These are phyloP conservation scores for Diloba caeruleocephala DNA, from an alignment of 2,888 invertebrate species.

Conservation along the genomic window DNA sequence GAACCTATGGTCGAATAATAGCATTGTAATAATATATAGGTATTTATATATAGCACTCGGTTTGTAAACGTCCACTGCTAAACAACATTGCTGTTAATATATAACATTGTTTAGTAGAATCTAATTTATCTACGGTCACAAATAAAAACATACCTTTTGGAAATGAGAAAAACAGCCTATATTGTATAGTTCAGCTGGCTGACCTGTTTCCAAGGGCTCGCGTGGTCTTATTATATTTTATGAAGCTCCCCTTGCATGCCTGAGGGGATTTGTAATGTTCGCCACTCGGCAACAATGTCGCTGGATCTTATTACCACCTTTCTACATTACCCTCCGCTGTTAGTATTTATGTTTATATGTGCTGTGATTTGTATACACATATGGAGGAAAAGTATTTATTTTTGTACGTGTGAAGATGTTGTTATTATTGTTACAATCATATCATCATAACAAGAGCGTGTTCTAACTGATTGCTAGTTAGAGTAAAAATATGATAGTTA, in stretches of 20 bases:
- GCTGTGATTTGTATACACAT: slow-evolving; percentile 44
- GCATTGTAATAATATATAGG: no score
- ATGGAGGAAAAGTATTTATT: slow-evolving; percentile 47
- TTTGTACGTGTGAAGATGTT: slow-evolving; percentile 36
- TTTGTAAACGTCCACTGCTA: no score
- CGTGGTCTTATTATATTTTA: slow-evolving; percentile 86
- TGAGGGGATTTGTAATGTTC: slow-evolving; percentile 74
- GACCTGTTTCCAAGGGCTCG: slow-evolving; percentile 72
- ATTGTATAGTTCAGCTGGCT: slow-evolving; percentile 52
- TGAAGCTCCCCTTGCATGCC: slow-evolving; percentile 76
- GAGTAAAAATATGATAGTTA: no score
- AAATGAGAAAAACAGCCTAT: slow-evolving; percentile 39
- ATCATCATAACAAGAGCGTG: slow-evolving; percentile 16
- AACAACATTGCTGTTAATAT: no score
- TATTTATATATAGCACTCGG: no score
- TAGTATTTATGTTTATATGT: slow-evolving; percentile 65
- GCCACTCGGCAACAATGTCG: slow-evolving; percentile 71
- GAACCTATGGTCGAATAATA: no score
- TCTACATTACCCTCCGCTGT: slow-evolving; percentile 65
- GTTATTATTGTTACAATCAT: slow-evolving; percentile 23
- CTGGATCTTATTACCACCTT: slow-evolving; percentile 76
- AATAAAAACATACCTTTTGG: slow-evolving; percentile 36
- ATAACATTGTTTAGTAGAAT: slow-evolving; percentile 16
- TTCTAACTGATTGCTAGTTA: neutral
- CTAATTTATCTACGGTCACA: slow-evolving; percentile 34